Evolutionary conservation across 1,140 invertebrate genomes (phyloP).

Genomic region (Lordiphosa mommai): DNA sequence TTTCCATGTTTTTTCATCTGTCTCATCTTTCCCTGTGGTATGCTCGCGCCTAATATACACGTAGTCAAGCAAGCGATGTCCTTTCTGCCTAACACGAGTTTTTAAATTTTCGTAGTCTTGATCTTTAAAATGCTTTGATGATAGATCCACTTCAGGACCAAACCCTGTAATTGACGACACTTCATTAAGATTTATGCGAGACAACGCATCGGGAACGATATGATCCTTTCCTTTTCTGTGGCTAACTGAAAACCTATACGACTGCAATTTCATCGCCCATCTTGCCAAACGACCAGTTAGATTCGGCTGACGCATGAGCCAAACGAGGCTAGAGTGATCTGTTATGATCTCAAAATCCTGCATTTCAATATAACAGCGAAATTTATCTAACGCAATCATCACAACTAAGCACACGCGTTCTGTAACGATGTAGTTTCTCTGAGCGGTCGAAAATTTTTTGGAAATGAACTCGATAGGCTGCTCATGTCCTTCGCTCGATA

Average conservation of each 20-base stretch:
- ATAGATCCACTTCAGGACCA: conserved; percentile 11
- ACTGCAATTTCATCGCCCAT: conserved; percentile 1
- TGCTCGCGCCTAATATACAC: conserved; percentile 6
- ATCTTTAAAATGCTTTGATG: background rate
- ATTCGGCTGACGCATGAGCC: conserved; percentile 11
- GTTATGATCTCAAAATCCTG: conserved; percentile 12
- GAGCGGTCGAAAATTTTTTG: conserved; percentile 3
- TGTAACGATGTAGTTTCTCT: conserved; percentile 22
- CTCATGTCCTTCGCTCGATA: background rate
- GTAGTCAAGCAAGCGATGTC: background rate
- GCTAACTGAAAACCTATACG: background rate
- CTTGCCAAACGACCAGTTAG: background rate
- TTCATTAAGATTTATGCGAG: background rate
- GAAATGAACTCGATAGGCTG: conserved; percentile 6
- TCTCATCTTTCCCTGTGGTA: background rate
- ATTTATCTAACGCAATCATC: conserved; percentile 2
- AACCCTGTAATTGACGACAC: background rate
- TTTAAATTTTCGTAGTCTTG: background rate
- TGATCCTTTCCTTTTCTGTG: conserved; percentile 11
- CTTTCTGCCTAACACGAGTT: background rate
- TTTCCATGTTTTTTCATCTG: background rate
- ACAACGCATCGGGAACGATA: conserved; percentile 3
- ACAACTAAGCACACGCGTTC: conserved; percentile 5
- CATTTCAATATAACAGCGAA: conserved; percentile 8
- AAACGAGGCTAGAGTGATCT: conserved; percentile 1